Percentiles rank a stretch among this genome's conserved stretches.
phyloP scores from a whole-genome alignment of 2,888 invertebrate genomes.

The Drosophila parthenogenetica region DNA sequence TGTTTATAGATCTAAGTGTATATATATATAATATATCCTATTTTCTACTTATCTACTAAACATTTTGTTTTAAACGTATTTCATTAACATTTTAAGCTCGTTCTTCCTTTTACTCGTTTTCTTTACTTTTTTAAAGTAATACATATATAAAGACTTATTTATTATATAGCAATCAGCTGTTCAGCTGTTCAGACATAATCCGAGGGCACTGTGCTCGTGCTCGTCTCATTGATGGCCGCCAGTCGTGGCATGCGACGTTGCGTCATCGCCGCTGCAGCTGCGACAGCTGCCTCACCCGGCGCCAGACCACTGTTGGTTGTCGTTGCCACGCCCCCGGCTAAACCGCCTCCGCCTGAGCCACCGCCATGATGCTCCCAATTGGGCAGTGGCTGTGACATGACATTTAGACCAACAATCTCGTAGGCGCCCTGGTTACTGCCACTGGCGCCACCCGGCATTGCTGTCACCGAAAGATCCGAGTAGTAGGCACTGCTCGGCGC shows the following conservation, averaged over 20 bases:
- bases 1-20: constrained; percentile 28
- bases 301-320: constrained; percentile 45
- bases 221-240: constrained; percentile 87
- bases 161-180: constrained; percentile 17
- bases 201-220: constrained; percentile 86
- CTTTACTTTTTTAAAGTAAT: constrained; percentile 60
- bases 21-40: constrained; percentile 28
- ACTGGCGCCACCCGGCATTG: constrained; percentile 84
- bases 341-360: constrained; percentile 64
- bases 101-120: constrained; percentile 30
- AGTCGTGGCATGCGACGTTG: constrained; percentile 85
- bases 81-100: constrained; percentile 65
- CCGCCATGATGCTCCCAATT: constrained; percentile 84
- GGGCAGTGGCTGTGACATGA: constrained; percentile 85
- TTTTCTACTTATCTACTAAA: constrained; percentile 43
- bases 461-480: constrained; percentile 88
- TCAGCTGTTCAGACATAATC: constrained; percentile 86
- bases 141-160: constrained; percentile 43
- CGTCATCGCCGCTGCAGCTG: constrained; percentile 65
- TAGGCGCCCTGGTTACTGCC: constrained; percentile 86
- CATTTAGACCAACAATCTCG: constrained; percentile 87
- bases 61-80: constrained; percentile 44
- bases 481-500: constrained; percentile 92
- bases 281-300: constrained; percentile 35
- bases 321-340: constrained; percentile 33